Evolutionary conservation across 2,113 vertebrate genomes (phyloP), one percentile per base, ranked within the genome.

Genomic region (Eleginops maclovinus): DNA sequence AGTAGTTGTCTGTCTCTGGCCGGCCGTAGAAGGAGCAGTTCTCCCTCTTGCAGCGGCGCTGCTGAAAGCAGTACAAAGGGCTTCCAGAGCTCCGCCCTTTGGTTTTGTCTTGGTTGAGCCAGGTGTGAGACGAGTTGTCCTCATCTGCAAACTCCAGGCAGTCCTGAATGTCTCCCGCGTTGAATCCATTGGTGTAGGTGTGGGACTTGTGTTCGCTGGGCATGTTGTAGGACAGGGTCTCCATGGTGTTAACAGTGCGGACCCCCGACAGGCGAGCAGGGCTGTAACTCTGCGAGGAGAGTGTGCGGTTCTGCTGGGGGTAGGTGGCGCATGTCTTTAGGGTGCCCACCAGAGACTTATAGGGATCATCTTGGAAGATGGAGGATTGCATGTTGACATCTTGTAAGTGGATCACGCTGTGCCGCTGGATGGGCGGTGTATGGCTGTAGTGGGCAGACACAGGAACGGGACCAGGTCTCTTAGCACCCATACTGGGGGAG

Each of bases 21-120:
- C 98, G 95, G 15, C 98, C 98, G 40, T 99, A 99, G 91, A 99
- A 99, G 85, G 98, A 97, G 86, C 98, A 99, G 94, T 97, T 98
- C 85, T 98, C 98, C 87, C 96, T 96, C 94, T 95, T 97, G 90
- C 98, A 99, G 88, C 96, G 97, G 88, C 95, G 96, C 93, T 99
- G 98, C 93, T 96, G 97, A 89, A 96, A 94, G 87, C 94, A 95
- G 91, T 97, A 97, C 49, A 95, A 91, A 1, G 96, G 95, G 88
- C 95, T 96, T 80, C 94, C 95, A 67, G 94, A 91, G 81, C 93
- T 94, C 83, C 96, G 95, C 88, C 94, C 94, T 94, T 95, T 96
- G 92, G 92, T 95, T 94, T 96, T 95, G 71, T 98, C 97, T 75
- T 92, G 95, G 95, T 94, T 94, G 83, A 96, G 94, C 96, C 97